phyloP scores from a whole-genome alignment of 2,888 invertebrate species.

The Diloba caeruleocephala region DNA sequence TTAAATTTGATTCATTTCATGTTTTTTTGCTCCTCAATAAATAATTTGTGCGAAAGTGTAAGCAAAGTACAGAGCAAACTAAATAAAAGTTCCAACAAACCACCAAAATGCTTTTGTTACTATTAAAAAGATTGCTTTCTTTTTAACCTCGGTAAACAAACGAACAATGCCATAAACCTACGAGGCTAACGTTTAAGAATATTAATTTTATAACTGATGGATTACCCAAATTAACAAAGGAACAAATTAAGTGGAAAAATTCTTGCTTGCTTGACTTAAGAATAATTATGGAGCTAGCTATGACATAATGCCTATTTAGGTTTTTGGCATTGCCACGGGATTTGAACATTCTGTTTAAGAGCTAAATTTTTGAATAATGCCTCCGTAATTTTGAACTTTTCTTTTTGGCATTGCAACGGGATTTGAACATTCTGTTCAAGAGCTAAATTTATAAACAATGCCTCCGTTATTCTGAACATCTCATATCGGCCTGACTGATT shows the following conservation, averaged over 20 bases:
- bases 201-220: constrained; percentile 14
- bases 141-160: too few relatives aligned
- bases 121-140: too few relatives aligned
- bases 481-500: too few relatives aligned
- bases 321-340: constrained; percentile 16
- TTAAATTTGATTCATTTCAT: constrained; percentile 7
- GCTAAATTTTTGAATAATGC: too few relatives aligned
- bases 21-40: background rate
- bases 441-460: too few relatives aligned
- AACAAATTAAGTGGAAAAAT: constrained; percentile 32
- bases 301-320: constrained; percentile 32
- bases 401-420: constrained; percentile 17
- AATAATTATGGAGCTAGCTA: constrained; percentile 1
- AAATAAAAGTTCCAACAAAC: too few relatives aligned
- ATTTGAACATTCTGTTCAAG: constrained; percentile 11
- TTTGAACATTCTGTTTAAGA: constrained; percentile 13
- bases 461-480: too few relatives aligned
- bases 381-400: too few relatives aligned
- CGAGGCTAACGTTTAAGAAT: background rate
- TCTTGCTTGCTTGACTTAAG: constrained; percentile 3
- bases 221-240: constrained; percentile 14
- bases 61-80: too few relatives aligned
- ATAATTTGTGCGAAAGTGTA: too few relatives aligned
- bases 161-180: background rate
- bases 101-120: too few relatives aligned